Percentiles rank a stretch among this genome's conserved stretches.
Conservation (phyloP, 2,797 vertebrate species). For the Neostethus bicornis region DNA sequence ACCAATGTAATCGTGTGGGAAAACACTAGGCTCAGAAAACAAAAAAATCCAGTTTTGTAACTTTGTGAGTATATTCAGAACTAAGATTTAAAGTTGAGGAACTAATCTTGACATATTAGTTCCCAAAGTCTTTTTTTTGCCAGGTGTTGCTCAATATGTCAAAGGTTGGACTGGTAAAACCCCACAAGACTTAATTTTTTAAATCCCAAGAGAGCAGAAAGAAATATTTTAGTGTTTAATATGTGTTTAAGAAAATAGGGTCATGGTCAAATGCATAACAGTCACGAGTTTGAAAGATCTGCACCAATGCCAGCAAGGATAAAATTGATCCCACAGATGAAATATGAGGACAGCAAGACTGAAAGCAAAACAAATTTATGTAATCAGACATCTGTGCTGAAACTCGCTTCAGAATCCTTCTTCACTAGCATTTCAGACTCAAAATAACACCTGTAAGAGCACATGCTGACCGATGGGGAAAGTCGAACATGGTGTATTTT, state of each 20-base stretch:
- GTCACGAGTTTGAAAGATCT: conserved; percentile 35
- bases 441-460: conserved; percentile 41
- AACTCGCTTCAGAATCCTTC: conserved; percentile 35
- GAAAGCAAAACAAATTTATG: conserved; percentile 22
- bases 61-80: conserved; percentile 38
- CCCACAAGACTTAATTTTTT: conserved; percentile 54
- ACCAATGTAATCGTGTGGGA: neutral
- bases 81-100: conserved; percentile 51
- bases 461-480: conserved; percentile 33
- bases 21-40: conserved; percentile 6
- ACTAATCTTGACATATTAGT: conserved; percentile 65
- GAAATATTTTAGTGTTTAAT: conserved; percentile 37
- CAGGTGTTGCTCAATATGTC: conserved; percentile 49
- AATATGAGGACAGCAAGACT: conserved; percentile 28
- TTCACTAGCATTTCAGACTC: conserved; percentile 26
- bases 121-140: conserved; percentile 46
- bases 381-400: conserved; percentile 55
- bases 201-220: conserved; percentile 48
- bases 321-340: conserved; percentile 25
- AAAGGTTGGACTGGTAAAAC: conserved; percentile 57
- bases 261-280: conserved; percentile 39
- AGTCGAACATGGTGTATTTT: conserved; percentile 51
- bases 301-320: conserved; percentile 20
- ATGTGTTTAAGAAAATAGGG: conserved; percentile 24
- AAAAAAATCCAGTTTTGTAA: conserved; percentile 25